Evolutionary conservation across 2,888 invertebrate genomes (phyloP).

Genomic region (Oeneis ivallda): DNA sequence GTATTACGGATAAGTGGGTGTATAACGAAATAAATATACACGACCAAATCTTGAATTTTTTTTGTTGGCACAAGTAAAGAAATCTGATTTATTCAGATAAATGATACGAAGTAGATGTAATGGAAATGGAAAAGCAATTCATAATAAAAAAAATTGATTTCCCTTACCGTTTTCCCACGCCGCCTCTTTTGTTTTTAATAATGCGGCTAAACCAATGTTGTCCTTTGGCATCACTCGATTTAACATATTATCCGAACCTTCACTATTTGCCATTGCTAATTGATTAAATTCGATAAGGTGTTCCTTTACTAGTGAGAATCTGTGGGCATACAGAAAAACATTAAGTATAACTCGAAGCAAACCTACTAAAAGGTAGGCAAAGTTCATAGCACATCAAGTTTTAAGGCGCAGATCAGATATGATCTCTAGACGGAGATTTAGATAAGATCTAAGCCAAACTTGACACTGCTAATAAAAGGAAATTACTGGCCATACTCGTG

Average conservation of each 20-base stretch:
- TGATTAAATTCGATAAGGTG: constrained; percentile 99
- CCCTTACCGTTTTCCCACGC: constrained; percentile 93
- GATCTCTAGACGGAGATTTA: too few species aligned
- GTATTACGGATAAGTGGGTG: too few species aligned
- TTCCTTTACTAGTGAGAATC: constrained; percentile 96
- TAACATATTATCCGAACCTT: constrained; percentile 98
- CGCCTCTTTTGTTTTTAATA: constrained; percentile 96
- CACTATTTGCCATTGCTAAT: constrained; percentile 98
- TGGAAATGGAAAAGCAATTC: background rate
- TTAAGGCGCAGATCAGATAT: too few species aligned
- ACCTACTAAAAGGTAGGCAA: background rate
- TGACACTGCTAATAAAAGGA: too few species aligned
- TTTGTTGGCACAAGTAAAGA: background rate
- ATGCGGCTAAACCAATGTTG: constrained; percentile 98
- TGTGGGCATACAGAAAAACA: constrained; percentile 58
- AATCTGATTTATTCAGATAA: background rate
- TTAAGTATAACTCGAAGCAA: background rate
- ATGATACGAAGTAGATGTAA: background rate
- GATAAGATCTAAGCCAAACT: too few species aligned
- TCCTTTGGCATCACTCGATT: constrained; percentile 99
- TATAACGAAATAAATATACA: background rate
- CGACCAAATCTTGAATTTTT: background rate
- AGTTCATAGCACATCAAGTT: too few species aligned
- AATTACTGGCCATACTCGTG: too few species aligned
- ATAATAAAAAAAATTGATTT: background rate